Conservation (phyloP, 53 echinoderm and acorn worm species). For the Zoroaster sp. region DNA sequence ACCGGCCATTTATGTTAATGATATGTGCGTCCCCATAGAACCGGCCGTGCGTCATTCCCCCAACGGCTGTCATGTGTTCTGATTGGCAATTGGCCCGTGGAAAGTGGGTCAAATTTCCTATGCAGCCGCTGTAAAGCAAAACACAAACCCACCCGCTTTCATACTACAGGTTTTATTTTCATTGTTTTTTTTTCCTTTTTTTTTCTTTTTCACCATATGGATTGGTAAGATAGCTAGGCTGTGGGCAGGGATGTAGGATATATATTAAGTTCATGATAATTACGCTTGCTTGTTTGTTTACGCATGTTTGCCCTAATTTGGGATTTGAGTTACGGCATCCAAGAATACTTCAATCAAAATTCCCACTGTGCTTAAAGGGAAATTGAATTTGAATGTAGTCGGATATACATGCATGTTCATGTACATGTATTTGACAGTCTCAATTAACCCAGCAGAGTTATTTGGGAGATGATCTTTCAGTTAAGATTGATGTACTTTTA, state of each 20-base stretch:
- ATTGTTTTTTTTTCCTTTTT: background rate
- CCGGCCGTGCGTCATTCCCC: background rate
- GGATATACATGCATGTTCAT: no score
- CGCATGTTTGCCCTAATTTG: background rate
- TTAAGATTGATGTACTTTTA: no score
- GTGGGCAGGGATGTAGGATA: background rate
- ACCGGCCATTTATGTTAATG: background rate
- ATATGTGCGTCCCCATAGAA: background rate
- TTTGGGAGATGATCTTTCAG: no score
- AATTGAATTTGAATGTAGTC: no score
- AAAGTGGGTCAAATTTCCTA: constrained; percentile 30
- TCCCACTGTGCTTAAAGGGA: no score
- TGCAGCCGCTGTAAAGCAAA: background rate
- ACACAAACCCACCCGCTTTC: background rate
- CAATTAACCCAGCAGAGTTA: no score
- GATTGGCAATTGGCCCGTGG: background rate
- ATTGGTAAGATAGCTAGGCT: background rate
- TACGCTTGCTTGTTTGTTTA: background rate
- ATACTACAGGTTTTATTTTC: background rate
- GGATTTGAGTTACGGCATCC: background rate
- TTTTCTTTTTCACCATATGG: background rate
- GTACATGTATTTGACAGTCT: no score
- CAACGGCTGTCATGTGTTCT: background rate
- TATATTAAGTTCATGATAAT: background rate
- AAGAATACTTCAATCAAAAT: background rate